Base-by-base conservation (phyloP, 2,113 vertebrate species). In the Talpa occidentalis region DNA sequence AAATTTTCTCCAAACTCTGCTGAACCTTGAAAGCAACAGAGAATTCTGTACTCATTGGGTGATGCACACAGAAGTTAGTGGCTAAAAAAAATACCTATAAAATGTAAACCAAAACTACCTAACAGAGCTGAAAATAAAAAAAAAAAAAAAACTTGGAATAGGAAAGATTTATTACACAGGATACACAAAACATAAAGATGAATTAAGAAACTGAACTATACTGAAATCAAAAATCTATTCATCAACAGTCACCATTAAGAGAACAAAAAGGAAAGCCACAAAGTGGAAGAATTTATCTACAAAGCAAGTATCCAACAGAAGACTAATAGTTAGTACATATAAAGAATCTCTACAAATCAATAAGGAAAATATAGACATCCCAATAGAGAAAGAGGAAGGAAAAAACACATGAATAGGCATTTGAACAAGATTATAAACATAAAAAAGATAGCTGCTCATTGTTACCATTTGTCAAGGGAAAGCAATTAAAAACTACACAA, bases 1-100 rank as follows among this genome's bases (percentile, higher is more conserved):
- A 98, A 76, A 99, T 99, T 98, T 99, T 99, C 98, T 99, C 99
- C 98, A 99, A 99, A 98, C 99, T 99, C 97, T 99, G 99, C 90
- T 99, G 99, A 92, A 99, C 99, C 99, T 99, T 97, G 85, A 94
- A 89, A 94, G 62, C 26, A 54, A 93, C 74, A 97, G n/a, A 93
- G 44, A 79, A 37, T 81, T 85, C 30, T 93, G 28, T n/a, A 90
- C 59, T 97, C 74, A 95, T 89, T 88, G 59, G 78, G 85, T 26
- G 14, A 88, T 19, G n/a, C 8, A 37, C 42, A 85, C 8, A 95
- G 70, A 95, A 49, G 35, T 77, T 15, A 67, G 52, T 30, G 21
- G 56, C 10, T 30, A 69, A 76, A 90, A 64, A n/a, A 69, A 60
- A 19, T 52, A 74, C 30, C 66, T 30, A 78, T 4, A 59, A 16